Conservation (phyloP, 2,888 invertebrate species). For the Augochlorella aurata region DNA sequence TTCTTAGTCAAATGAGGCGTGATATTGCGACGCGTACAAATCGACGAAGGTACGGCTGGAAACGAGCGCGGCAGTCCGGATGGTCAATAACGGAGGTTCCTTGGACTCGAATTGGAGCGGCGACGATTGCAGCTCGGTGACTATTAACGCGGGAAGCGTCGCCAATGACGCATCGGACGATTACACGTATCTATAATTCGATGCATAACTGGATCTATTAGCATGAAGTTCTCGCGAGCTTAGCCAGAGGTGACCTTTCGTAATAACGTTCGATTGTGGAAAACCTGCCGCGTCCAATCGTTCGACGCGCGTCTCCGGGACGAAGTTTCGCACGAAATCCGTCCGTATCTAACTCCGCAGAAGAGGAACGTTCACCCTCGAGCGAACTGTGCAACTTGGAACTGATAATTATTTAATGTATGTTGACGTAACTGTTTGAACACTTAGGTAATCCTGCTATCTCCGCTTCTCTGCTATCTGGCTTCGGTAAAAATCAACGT, state of each 20-base stretch:
- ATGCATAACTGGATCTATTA: slow-evolving; percentile 8
- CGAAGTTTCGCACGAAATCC: background rate
- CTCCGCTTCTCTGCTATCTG: background rate
- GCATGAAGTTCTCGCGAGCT: slow-evolving; percentile 12
- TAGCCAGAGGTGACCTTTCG: background rate
- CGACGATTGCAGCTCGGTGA: background rate
- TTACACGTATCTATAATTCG: slow-evolving; percentile 14
- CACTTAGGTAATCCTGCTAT: slow-evolving; percentile 5
- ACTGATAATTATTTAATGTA: slow-evolving; percentile 8
- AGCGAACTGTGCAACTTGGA: slow-evolving; percentile 3
- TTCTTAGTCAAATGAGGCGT: slow-evolving; percentile 3
- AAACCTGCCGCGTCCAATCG: background rate
- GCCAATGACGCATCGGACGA: background rate
- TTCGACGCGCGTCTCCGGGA: background rate
- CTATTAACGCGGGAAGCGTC: background rate
- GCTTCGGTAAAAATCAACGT: background rate
- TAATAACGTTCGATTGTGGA: background rate
- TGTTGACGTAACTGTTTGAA: slow-evolving; percentile 10
- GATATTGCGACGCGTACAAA: slow-evolving; percentile 9
- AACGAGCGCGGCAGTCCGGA: background rate
- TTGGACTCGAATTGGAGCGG: background rate
- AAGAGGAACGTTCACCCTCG: background rate
- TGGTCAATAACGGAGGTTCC: background rate
- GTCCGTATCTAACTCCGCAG: background rate
- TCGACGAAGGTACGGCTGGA: background rate